Percentiles rank a stretch among this genome's conserved stretches.
Conservation (phyloP, 2,888 invertebrate species). For the Caenorhabditis virilis region DNA sequence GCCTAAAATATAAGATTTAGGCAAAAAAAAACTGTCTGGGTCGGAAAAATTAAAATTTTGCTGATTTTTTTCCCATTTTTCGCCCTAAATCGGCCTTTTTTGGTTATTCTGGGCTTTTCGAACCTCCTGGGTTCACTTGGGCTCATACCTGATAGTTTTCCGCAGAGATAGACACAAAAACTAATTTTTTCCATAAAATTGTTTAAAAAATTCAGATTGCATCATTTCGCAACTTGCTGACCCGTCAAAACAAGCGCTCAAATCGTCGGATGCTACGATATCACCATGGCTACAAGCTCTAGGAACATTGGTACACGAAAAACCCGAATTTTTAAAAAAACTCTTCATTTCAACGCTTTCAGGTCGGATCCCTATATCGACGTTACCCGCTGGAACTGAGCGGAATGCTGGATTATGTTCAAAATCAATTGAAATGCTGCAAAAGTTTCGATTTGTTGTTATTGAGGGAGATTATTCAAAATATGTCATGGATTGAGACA, state of each 20-base stretch:
- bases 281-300: constrained; percentile 77
- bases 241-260: constrained; percentile 78
- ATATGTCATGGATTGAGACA: constrained; percentile 98
- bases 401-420: constrained; percentile 92
- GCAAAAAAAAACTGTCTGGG: too few relatives aligned
- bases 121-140: too few relatives aligned
- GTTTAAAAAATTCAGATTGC: constrained; percentile 76
- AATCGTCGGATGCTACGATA: constrained; percentile 87
- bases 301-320: constrained; percentile 91
- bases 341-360: constrained; percentile 25
- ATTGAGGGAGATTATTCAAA: constrained; percentile 94
- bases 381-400: constrained; percentile 89
- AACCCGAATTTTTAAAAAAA: too few relatives aligned
- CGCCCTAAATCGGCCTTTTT: too few relatives aligned
- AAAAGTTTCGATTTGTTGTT: constrained; percentile 85
- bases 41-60: too few relatives aligned
- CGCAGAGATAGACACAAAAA: too few relatives aligned
- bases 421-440: constrained; percentile 92
- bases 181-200: too few relatives aligned
- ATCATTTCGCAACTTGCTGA: constrained; percentile 87
- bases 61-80: too few relatives aligned
- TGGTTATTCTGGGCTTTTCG: too few relatives aligned
- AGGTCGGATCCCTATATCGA: constrained; percentile 89
- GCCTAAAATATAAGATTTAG: too few relatives aligned
- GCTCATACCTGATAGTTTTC: too few relatives aligned